Evolutionary conservation across 2,888 invertebrate species (phyloP).

Genomic region (Spialia ferax): DNA sequence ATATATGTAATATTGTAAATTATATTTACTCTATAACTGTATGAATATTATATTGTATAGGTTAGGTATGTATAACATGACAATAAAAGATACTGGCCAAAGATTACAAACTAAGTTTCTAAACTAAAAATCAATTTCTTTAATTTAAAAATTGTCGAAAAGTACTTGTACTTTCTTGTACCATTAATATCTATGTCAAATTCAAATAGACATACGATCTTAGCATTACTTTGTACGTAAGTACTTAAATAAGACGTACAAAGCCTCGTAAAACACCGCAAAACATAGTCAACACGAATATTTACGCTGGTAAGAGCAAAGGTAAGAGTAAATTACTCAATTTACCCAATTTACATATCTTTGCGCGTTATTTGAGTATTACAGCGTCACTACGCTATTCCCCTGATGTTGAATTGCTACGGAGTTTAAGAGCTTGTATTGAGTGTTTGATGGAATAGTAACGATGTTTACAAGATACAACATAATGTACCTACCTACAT

Average conservation of each 20-base stretch:
- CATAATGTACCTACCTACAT: conserved; percentile 14
- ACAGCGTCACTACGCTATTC: conserved; percentile 4
- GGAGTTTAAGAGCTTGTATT: conserved; percentile 18
- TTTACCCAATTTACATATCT: conserved; percentile 32
- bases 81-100: too few relatives aligned
- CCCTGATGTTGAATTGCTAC: conserved; percentile 16
- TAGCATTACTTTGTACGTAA: too few relatives aligned
- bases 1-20: too few relatives aligned
- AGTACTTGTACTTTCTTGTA: too few relatives aligned
- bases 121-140: too few relatives aligned
- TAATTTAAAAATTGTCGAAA: too few relatives aligned
- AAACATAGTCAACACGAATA: not conserved
- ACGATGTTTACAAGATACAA: not conserved
- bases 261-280: not conserved
- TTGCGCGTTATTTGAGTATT: conserved; percentile 10
- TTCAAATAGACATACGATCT: too few relatives aligned
- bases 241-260: not conserved
- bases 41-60: too few relatives aligned
- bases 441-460: not conserved
- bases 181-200: too few relatives aligned
- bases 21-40: too few relatives aligned
- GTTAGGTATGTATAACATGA: too few relatives aligned
- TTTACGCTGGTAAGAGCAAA: not conserved
- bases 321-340: conserved; percentile 30
- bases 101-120: too few relatives aligned